Percentiles rank a stretch among this genome's conserved stretches.
phyloP scores from a whole-genome alignment of 1,140 invertebrate species.

The Aphelenchoides fujianensis region DNA sequence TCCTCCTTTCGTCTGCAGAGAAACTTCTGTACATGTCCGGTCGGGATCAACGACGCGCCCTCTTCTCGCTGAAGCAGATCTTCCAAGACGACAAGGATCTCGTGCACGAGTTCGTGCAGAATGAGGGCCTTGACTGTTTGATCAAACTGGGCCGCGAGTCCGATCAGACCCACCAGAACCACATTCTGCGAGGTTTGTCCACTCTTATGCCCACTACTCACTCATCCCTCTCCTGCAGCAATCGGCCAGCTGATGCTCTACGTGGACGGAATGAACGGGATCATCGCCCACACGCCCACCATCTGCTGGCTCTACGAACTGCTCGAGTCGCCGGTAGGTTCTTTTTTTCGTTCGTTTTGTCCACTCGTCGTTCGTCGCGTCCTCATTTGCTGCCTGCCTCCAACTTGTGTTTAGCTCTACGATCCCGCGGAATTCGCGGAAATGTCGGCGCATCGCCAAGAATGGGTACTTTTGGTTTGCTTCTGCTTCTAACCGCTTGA shows the following conservation, averaged over 20 bases:
- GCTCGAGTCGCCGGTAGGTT: constrained; percentile 77
- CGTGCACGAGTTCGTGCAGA: constrained; percentile 97
- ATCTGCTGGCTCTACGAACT: constrained; percentile 96
- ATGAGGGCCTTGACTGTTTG: constrained; percentile 88
- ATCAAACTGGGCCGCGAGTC: constrained; percentile 78
- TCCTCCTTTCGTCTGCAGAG: too few species aligned
- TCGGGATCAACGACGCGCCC: constrained; percentile 65
- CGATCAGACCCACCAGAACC: constrained; percentile 98
- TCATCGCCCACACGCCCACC: constrained; percentile 91
- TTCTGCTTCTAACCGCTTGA: too few species aligned
- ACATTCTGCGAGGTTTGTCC: constrained; percentile 84
- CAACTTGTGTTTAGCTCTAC: constrained; percentile 55
- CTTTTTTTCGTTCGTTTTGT: too few species aligned
- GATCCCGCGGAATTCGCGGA: constrained; percentile 41
- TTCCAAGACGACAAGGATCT: constrained; percentile 94
- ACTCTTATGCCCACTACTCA: constrained; percentile 23
- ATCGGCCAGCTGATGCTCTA: constrained; percentile 94
- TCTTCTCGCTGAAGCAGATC: constrained; percentile 97
- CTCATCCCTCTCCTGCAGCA: constrained; percentile 68
- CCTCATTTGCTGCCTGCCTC: constrained; percentile 23
- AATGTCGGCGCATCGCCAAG: constrained; percentile 54
- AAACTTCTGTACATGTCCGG: constrained; percentile 52
- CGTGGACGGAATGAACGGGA: constrained; percentile 99
- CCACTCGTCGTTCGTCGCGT: constrained; percentile 4
- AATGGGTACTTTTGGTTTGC: too few species aligned